Evolutionary conservation across 1,140 invertebrate species (phyloP), one percentile per base, ranked within the genome.

Genomic region (Zaprionus vittiger): DNA sequence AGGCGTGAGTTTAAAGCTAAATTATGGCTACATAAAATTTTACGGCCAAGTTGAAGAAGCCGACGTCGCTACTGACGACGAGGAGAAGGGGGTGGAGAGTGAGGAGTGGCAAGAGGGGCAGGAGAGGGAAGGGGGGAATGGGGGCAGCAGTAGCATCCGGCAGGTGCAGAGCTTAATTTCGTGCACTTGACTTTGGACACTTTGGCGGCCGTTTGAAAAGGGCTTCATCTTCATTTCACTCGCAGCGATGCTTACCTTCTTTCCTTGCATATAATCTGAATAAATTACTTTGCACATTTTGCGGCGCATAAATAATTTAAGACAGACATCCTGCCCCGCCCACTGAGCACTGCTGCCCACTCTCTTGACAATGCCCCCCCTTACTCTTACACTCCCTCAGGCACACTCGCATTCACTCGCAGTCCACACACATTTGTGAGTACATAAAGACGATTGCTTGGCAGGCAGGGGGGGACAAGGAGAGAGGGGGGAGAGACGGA

Each of bases 221-320:
- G 73, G 73, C 68, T 76, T 74, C 72, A 62, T 73, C 73, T 79
- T 79, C 76, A 80, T 87, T 85, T 85, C 77, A 83, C 82, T 86
- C 76, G 79, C 82, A 79, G 83, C 41, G 2, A 47, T 63, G 69
- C 81, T 14, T 15, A 6, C n/a, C 73, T 84, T 70, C 81, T 71
- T 63, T n/a, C 2, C 82, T 84, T 72, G 81, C 84, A 89, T 87
- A 89, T 87, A 89, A 87, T 87, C 81, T 84, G 78, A 87, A 87
- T 87, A 87, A 87, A 90, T 87, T 87, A 84, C 85, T 87, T 87
- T 87, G 78, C 84, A 87, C 84, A 87, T 87, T 87, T 87, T 87
- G 84, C 80, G 84, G 84, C 84, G 77, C 84, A 89, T 89, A 87
- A 87, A 87, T 87, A 73, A 87, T 87, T 89, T 75, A 87, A 89